Evolutionary conservation across 2,113 vertebrate genomes (phyloP).

Genomic region (Bucco capensis): DNA sequence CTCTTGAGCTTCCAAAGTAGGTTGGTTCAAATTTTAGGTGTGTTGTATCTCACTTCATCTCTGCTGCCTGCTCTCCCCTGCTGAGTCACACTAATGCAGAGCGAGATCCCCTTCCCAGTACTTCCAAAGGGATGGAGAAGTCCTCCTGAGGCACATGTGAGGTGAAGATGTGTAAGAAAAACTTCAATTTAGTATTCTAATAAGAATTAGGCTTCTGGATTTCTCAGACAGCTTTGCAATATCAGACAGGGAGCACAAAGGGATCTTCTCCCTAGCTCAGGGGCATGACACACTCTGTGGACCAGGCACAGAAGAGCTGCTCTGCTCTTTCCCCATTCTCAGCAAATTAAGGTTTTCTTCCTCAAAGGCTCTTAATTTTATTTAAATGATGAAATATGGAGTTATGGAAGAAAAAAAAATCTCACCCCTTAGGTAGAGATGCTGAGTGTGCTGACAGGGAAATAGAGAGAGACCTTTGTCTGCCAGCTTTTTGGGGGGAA

Average conservation of each 20-base stretch:
- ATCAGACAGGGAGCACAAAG: background rate
- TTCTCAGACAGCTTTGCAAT: background rate
- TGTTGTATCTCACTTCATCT: background rate
- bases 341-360: background rate
- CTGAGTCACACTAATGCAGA: background rate
- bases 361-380: background rate
- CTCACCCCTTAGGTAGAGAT: background rate
- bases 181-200: background rate
- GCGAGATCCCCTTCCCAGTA: background rate
- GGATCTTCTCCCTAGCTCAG: background rate
- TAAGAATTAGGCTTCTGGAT: background rate
- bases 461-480: background rate
- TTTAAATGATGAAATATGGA: background rate
- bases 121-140: background rate
- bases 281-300: background rate
- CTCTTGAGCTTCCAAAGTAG: background rate
- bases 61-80: background rate
- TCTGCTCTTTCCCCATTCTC: background rate
- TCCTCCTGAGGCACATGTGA: background rate
- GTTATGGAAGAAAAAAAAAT: background rate
- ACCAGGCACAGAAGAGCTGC: background rate
- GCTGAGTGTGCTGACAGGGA: background rate
- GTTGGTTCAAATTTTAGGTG: background rate
- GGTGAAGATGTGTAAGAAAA: conserved; percentile 4
- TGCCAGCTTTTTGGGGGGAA: background rate